phyloP scores from a whole-genome alignment of 1,140 invertebrate genomes.

The Calycopis cecrops region DNA sequence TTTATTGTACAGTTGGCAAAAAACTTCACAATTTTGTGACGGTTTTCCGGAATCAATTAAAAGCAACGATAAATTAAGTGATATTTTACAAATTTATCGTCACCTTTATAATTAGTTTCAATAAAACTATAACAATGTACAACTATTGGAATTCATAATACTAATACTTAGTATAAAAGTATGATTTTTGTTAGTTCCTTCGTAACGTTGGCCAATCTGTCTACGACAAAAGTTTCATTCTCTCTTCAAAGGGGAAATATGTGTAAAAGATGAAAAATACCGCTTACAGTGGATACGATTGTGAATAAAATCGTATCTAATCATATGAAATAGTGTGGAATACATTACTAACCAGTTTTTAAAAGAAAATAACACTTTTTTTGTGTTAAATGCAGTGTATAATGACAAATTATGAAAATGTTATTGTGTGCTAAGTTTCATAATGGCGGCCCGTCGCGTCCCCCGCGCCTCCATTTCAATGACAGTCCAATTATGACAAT shows the following conservation, averaged over 20 bases:
- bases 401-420: constrained; percentile 47
- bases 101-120: too few relatives aligned
- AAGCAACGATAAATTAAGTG: too few relatives aligned
- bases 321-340: too few relatives aligned
- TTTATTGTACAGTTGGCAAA: too few relatives aligned
- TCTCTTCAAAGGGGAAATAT: constrained; percentile 37
- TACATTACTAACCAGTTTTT: background rate
- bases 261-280: background rate
- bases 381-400: background rate
- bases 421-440: constrained; percentile 75
- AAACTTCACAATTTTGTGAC: too few relatives aligned
- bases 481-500: constrained; percentile 77
- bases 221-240: constrained; percentile 63
- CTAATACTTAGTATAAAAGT: constrained; percentile 7
- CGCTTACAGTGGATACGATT: too few relatives aligned
- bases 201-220: constrained; percentile 44
- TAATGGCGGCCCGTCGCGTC: constrained; percentile 80
- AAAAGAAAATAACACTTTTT: background rate
- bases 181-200: constrained; percentile 19
- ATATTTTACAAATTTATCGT: too few relatives aligned
- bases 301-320: too few relatives aligned
- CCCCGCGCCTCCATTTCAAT: constrained; percentile 77
- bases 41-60: too few relatives aligned
- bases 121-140: too few relatives aligned
- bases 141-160: too few relatives aligned